Evolutionary conservation across 1,140 invertebrate species (phyloP).

Genomic region (Oedothorax gibbosus): DNA sequence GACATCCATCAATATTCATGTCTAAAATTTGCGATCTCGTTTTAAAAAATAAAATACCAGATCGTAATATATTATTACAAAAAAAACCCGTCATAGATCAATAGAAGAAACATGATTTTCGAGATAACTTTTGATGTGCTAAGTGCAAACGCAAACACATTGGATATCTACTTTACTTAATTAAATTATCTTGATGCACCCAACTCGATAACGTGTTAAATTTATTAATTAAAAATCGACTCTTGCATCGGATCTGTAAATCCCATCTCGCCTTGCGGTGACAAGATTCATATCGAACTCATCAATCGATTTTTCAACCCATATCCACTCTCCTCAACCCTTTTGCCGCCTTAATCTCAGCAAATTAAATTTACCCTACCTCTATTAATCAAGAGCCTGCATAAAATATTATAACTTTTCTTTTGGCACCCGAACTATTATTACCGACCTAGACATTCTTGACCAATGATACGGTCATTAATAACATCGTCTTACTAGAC

Average conservation of each 20-base stretch:
- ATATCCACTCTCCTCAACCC: not conserved
- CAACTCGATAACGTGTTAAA: not conserved
- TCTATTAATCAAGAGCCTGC: slow-evolving; percentile 47
- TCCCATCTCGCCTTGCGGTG: no score
- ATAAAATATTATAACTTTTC: slow-evolving; percentile 45
- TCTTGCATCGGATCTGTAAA: not conserved
- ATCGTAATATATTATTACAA: no score
- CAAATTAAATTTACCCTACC: slow-evolving; percentile 51
- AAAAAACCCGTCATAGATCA: no score
- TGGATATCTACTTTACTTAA: no score
- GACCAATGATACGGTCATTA: slow-evolving; percentile 56
- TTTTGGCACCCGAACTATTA: slow-evolving; percentile 51
- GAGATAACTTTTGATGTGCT: no score
- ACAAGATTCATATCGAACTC: no score
- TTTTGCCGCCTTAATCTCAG: not conserved
- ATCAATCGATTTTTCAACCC: slow-evolving; percentile 1
- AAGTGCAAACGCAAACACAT: no score
- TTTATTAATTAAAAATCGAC: slow-evolving; percentile 12
- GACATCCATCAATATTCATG: no score
- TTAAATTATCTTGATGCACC: no score
- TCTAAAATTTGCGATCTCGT: no score
- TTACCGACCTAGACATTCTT: slow-evolving; percentile 47
- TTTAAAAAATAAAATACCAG: no score
- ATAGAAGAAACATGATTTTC: no score
- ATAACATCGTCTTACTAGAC: slow-evolving; percentile 44